A percentile compares a stretch with the other conserved stretches of the same genome.
These are phyloP conservation scores for Tetropium fuscum DNA, from an alignment of 2,888 invertebrate species.

Conservation along the genomic window DNA sequence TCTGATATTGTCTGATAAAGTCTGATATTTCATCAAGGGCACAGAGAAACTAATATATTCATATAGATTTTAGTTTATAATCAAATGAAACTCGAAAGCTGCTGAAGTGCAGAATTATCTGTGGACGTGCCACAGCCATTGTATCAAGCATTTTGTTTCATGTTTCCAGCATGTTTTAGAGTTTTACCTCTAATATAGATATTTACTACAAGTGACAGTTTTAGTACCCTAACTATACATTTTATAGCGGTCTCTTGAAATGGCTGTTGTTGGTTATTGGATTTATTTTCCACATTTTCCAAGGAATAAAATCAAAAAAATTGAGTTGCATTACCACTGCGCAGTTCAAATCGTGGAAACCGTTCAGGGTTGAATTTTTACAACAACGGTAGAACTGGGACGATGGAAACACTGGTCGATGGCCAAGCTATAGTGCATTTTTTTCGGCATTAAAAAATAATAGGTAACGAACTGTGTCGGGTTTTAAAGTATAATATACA, in stretches of 20 bases:
- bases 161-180: constrained; percentile 37
- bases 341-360: no score
- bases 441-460: no score
- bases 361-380: no score
- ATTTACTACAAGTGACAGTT: constrained; percentile 45
- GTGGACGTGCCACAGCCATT: neutral
- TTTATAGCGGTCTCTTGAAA: constrained; percentile 45
- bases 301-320: constrained; percentile 36
- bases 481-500: no score
- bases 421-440: no score
- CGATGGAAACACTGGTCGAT: no score
- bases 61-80: neutral
- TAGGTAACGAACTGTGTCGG: no score
- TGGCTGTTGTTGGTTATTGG: constrained; percentile 42
- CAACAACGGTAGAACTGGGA: no score
- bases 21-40: no score
- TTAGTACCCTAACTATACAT: constrained; percentile 39
- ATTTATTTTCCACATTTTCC: constrained; percentile 39
- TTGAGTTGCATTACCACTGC: constrained; percentile 21
- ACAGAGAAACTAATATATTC: no score
- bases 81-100: neutral
- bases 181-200: constrained; percentile 45
- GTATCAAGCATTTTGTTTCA: constrained; percentile 4
- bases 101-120: neutral
- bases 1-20: no score